Evolutionary conservation across 2,888 invertebrate species (phyloP).

Genomic region (Lithophane ornitopus): DNA sequence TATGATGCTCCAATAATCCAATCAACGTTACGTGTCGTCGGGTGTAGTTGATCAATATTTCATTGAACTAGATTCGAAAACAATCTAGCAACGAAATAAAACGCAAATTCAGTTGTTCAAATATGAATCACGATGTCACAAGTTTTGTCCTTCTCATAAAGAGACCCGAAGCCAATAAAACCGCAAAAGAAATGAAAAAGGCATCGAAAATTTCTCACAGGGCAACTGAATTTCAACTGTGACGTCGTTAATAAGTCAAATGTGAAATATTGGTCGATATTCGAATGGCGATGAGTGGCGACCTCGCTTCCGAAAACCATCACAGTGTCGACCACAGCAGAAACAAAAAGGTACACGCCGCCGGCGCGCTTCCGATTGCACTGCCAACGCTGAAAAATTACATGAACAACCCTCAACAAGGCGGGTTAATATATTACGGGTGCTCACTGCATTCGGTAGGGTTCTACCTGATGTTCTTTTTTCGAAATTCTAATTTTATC

Average conservation of each 20-base stretch:
- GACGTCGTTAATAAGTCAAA: conserved; percentile 83
- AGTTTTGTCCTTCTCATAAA: conserved; percentile 58
- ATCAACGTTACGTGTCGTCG: background rate
- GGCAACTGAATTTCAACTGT: conserved; percentile 68
- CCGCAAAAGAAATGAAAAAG: conserved; percentile 52
- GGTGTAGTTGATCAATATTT: background rate
- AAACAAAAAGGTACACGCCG: conserved; percentile 87
- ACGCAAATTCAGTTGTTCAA: conserved; percentile 40
- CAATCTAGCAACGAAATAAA: conserved; percentile 29
- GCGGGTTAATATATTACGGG: conserved; percentile 81
- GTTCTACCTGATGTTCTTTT: conserved; percentile 61
- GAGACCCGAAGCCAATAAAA: conserved; percentile 53
- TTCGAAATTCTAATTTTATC: conserved; percentile 67
- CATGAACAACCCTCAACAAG: conserved; percentile 77
- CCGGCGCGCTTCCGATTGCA: conserved; percentile 89
- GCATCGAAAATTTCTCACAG: conserved; percentile 55
- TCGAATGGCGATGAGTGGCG: conserved; percentile 81
- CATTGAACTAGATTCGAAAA: conserved; percentile 19
- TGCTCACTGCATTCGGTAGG: conserved; percentile 66
- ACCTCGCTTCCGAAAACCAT: conserved; percentile 89
- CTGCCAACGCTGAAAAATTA: conserved; percentile 89
- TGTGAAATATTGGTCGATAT: conserved; percentile 85
- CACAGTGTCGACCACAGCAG: conserved; percentile 78
- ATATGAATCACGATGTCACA: conserved; percentile 49
- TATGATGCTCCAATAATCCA: background rate